These are phyloP conservation scores for Platycnemis pennipes DNA, from an alignment of 2,888 invertebrate genomes.

Conservation along the genomic window DNA sequence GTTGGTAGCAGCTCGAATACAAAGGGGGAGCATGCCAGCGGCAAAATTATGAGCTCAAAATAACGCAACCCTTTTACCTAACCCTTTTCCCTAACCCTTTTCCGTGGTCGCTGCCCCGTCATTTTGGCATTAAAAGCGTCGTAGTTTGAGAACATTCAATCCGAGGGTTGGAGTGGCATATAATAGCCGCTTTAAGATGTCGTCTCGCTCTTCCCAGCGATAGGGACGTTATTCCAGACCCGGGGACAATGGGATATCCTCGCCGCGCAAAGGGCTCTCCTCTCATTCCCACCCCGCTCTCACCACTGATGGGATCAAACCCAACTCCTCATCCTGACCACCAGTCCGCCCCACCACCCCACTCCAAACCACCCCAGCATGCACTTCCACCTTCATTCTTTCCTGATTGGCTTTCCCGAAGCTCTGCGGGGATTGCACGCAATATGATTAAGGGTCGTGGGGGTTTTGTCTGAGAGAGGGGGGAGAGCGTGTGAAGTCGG, in stretches of 20 bases:
- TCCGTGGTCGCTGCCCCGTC: not conserved
- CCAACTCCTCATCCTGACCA: slow-evolving; percentile 20
- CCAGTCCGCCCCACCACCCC: not conserved
- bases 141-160: slow-evolving; percentile 4
- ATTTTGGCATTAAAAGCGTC: not conserved
- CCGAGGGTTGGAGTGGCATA: not conserved
- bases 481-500: not conserved
- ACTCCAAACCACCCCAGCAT: not conserved
- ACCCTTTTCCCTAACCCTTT: not conserved
- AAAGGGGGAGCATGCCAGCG: not conserved
- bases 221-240: slow-evolving; percentile 21
- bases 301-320: slow-evolving; percentile 45
- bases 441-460: slow-evolving; percentile 45
- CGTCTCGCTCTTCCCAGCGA: not conserved
- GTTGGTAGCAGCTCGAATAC: not conserved
- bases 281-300: no score
- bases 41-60: not conserved
- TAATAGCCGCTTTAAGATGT: not conserved
- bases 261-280: not conserved
- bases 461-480: not conserved
- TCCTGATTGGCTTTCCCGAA: slow-evolving; percentile 61
- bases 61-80: not conserved
- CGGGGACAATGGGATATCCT: slow-evolving; percentile 61
- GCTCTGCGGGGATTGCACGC: slow-evolving; percentile 63
- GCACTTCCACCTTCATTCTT: slow-evolving; percentile 59